Evolutionary conservation across 1,140 invertebrate genomes (phyloP).

Genomic region (Grapholita molesta): DNA sequence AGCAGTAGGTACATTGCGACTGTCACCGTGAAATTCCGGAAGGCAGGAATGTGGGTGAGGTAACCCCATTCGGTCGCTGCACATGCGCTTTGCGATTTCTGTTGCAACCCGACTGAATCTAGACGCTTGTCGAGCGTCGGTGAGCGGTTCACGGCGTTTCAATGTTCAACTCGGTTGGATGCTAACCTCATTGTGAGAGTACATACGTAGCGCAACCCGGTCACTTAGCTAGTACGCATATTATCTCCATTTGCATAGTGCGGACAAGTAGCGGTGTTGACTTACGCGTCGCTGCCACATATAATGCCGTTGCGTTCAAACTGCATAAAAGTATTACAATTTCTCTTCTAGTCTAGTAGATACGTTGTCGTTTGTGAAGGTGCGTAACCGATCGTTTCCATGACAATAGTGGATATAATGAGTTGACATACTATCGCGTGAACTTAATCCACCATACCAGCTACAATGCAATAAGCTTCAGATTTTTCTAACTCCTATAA

Average conservation of each 20-base stretch:
- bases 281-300: slow-evolving; percentile 46
- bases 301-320: slow-evolving; percentile 40
- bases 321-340: slow-evolving; percentile 35
- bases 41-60: slow-evolving; percentile 68
- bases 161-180: slow-evolving; percentile 50
- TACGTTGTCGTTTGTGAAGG: background rate
- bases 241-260: slow-evolving; percentile 71
- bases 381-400: background rate
- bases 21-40: slow-evolving; percentile 69
- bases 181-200: slow-evolving; percentile 64
- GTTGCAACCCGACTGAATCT: slow-evolving; percentile 49
- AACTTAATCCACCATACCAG: background rate
- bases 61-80: slow-evolving; percentile 61
- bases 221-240: slow-evolving; percentile 64
- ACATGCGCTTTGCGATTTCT: slow-evolving; percentile 68
- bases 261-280: slow-evolving; percentile 65
- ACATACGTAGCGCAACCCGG: slow-evolving; percentile 56
- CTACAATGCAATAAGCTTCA: background rate
- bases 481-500: background rate
- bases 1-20: slow-evolving; percentile 41
- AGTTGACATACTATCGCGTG: background rate
- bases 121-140: slow-evolving; percentile 28
- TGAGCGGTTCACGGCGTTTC: slow-evolving; percentile 36
- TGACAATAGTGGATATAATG: background rate
- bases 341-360: slow-evolving; percentile 21